These are phyloP conservation scores for Falco novaeseelandiae DNA, from an alignment of 2,797 vertebrate species.

Conservation along the genomic window DNA sequence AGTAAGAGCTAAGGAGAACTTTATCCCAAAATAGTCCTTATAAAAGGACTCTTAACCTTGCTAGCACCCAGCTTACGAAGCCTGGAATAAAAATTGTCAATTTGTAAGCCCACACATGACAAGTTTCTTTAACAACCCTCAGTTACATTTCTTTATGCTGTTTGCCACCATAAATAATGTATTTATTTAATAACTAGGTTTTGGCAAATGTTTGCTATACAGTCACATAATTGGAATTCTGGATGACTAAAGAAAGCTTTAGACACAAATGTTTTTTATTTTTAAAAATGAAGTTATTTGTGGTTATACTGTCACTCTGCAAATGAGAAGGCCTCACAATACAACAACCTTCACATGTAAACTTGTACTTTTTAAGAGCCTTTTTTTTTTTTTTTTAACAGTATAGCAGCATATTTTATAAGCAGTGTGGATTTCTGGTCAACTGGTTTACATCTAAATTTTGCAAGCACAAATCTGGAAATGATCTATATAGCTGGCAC, in stretches of 20 bases:
- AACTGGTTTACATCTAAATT: background rate
- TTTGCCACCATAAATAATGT: background rate
- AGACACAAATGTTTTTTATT: background rate
- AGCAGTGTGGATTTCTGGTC: background rate
- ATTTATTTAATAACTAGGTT: background rate
- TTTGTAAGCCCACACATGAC: background rate
- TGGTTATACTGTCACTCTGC: background rate
- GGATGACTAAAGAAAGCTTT: background rate
- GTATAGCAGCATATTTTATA: background rate
- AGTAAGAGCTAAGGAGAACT: background rate
- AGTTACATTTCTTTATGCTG: background rate
- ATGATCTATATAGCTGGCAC: background rate
- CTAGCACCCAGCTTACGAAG: background rate
- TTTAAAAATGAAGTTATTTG: background rate
- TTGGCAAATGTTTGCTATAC: background rate
- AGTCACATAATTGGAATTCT: background rate
- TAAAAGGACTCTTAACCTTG: background rate
- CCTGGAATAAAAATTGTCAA: background rate
- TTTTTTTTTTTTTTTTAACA: background rate
- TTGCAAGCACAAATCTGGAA: background rate
- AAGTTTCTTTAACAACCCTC: background rate
- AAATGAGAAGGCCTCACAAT: background rate
- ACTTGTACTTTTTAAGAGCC: background rate
- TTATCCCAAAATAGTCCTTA: background rate
- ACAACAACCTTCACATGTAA: background rate